Evolutionary conservation across 1,140 invertebrate genomes (phyloP), one percentile per base, ranked within the genome.

Genomic region (Subanguina moxae): DNA sequence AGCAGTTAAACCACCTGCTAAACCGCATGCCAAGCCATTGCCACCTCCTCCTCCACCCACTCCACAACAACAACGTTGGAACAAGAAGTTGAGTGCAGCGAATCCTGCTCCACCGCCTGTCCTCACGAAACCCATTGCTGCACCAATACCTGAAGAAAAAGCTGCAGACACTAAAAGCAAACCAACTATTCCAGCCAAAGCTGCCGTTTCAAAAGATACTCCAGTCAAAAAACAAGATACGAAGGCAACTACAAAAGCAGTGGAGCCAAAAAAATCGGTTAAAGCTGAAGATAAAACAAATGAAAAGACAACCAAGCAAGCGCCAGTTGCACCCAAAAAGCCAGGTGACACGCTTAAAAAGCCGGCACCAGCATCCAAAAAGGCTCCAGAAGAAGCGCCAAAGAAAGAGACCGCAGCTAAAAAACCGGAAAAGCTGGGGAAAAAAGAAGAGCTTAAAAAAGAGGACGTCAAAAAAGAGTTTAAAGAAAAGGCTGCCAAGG

Each of bases 401-500:
- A 68, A 68, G 64, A 67, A 67, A 59, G 8, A 25, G 19, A 25
- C n/a, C 17, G 28, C 19, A 66, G 28, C 52, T 32, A 67, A 67
- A 67, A 25, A 68, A 27, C 38, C 42, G 25, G 56, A 68, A 68
- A 67, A 19, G 38, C 45, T 66, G 23, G 64, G 21, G 17, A 30
- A n/a, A n/a, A 64, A 65, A 61, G 62, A 62, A 48, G 63, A 67
- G 32, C 21, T 21, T 42, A 67, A 70, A 48, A 65, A 32, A 11
- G 32, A 19, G 19, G 65, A 64, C 0, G 61, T 57, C n/a, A 28
- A 58, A 32, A 65, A 43, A 21, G 30, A 67, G 32, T n/a, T 42
- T 1, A 42, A 65, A 8, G 59, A 67, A 62, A 27, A 0, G 65
- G 38, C n/a, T n/a, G 65, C 0, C 0, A 65, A 38, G 45, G 38